Percentiles rank a stretch among this genome's conserved stretches.
Conservation (phyloP, 2,888 invertebrate species). For the Caradrina kadenii region DNA sequence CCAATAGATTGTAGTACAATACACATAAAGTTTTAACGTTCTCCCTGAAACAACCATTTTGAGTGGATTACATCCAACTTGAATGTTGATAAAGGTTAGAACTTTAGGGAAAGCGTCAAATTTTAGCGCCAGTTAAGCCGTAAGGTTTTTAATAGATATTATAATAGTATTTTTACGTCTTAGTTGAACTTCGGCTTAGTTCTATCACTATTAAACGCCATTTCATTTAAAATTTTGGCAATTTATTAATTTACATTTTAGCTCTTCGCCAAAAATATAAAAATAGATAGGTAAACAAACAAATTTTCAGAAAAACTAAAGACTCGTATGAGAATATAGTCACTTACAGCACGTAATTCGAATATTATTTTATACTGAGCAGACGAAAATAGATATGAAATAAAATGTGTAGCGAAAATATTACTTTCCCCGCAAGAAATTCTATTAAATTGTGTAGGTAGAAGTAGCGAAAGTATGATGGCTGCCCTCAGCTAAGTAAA, state of each 20-base stretch:
- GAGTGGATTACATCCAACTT: slow-evolving; percentile 67
- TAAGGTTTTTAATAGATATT: slow-evolving; percentile 69
- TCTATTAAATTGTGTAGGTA: slow-evolving; percentile 85
- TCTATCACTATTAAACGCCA: slow-evolving; percentile 22
- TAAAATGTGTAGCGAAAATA: slow-evolving; percentile 74
- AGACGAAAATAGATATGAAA: slow-evolving; percentile 67
- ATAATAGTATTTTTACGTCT: slow-evolving; percentile 64
- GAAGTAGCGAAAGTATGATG: slow-evolving; percentile 87
- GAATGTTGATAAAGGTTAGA: slow-evolving; percentile 69
- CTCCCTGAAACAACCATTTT: slow-evolving; percentile 65
- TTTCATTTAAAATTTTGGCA: slow-evolving; percentile 10
- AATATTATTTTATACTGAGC: slow-evolving; percentile 53
- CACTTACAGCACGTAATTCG: slow-evolving; percentile 28
- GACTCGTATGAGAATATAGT: not conserved
- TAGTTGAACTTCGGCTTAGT: slow-evolving; percentile 44
- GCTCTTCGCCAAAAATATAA: not conserved
- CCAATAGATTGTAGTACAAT: slow-evolving; percentile 65
- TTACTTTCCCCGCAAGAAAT: slow-evolving; percentile 79
- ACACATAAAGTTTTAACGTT: slow-evolving; percentile 65
- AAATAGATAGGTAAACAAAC: not conserved
- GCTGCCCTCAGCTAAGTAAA: slow-evolving; percentile 86
- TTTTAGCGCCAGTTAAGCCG: slow-evolving; percentile 65
- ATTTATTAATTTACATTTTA: not conserved
- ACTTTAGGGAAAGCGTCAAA: slow-evolving; percentile 66
- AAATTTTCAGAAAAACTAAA: not conserved